Evolutionary conservation across 1,140 invertebrate genomes (phyloP), one percentile per base, ranked within the genome.

Genomic region (Lasaia peninsularis): DNA sequence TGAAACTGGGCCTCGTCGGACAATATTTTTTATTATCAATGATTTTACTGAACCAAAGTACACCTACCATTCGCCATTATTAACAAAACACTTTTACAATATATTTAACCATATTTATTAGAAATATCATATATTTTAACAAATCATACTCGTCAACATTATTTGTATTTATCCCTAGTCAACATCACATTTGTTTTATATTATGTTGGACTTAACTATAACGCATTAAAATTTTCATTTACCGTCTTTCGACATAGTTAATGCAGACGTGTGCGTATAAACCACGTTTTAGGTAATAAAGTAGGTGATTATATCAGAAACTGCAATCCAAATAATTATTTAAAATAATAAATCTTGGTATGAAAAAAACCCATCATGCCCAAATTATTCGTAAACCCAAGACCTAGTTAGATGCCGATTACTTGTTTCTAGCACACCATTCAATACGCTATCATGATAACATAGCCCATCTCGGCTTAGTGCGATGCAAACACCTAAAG

Each of bases 181-280:
- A 84, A 82, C 78, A 87, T 87, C 84, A 86, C 82, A 86, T 73
- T 80, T 60, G 61, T 75, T 83, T 82, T 79, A 78, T 73, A 75
- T 71, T 69, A 75, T 73, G 69, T 67, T 73, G 73, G 73, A 75
- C 81, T 81, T 82, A 85, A 71, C 70, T 75, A 76, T 51, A 58
- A 67, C 78, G 77, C 63, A 63, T 70, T 52, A 62, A 28, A 69
- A 73, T 69, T 72, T 71, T 76, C 72, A 69, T 80, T 81, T 80
- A 83, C 72, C 75, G 82, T 86, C 80, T 78, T 76, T 69, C 78
- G 80, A 82, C 82, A 71, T 71, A 71, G 63, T 78, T 75, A 78
- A 66, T 66, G 60, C 16, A 74, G 69, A 75, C 81, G 78, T 87
- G 84, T 87, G 81, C 84, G 80, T 82, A 84, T 83, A 67, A 78